Evolutionary conservation across 2,797 vertebrate genomes (phyloP).

Genomic region (Halcyon chelicuti): DNA sequence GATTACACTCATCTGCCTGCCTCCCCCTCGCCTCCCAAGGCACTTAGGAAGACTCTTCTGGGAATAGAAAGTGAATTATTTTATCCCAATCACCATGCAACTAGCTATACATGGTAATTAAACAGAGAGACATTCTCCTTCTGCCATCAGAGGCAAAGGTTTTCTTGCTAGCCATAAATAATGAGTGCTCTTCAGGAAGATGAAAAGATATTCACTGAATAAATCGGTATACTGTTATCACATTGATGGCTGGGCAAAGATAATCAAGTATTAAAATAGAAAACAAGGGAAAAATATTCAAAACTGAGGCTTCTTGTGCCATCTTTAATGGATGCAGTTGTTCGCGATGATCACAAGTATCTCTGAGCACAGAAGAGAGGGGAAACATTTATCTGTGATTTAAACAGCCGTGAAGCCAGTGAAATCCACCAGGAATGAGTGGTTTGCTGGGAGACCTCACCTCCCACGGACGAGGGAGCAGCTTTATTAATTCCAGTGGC

Average conservation of each 20-base stretch:
- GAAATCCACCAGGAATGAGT: neutral
- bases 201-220: slow-evolving; percentile 68
- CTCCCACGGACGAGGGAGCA: neutral
- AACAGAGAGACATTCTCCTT: slow-evolving; percentile 70
- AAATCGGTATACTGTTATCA: slow-evolving; percentile 30
- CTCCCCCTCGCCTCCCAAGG: slow-evolving; percentile 70
- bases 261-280: slow-evolving; percentile 12
- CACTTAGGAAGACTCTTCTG: slow-evolving; percentile 76
- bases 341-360: neutral
- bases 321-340: neutral
- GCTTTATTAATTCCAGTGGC: neutral
- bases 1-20: slow-evolving; percentile 69
- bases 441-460: neutral
- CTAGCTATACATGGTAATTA: slow-evolving; percentile 78
- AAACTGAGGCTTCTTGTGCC: neutral
- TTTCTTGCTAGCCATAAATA: slow-evolving; percentile 76
- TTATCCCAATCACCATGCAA: slow-evolving; percentile 67
- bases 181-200: slow-evolving; percentile 59
- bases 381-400: neutral
- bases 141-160: slow-evolving; percentile 71
- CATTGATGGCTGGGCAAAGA: neutral
- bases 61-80: slow-evolving; percentile 79
- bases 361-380: neutral
- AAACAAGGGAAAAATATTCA: neutral
- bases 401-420: neutral